These are phyloP conservation scores for Crotalus tigris DNA, from an alignment of 2,113 vertebrate species.

Conservation along the genomic window DNA sequence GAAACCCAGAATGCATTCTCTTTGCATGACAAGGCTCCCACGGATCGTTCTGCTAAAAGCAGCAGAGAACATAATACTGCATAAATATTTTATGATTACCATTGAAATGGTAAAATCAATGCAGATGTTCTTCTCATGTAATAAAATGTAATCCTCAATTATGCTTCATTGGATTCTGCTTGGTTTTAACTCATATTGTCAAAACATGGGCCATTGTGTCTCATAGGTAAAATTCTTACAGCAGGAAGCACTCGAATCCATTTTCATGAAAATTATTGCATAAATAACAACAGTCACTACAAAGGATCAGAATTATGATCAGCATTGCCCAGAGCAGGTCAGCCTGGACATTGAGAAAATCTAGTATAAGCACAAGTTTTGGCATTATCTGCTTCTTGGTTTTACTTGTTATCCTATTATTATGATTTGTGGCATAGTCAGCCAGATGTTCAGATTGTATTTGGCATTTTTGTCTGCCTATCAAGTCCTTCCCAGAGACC, in stretches of 20 bases:
- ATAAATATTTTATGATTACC: slow-evolving; percentile 13
- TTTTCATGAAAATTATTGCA: not conserved
- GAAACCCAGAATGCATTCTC: not conserved
- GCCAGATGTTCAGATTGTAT: not conserved
- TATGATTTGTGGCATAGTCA: not conserved
- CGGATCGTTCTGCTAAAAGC: not conserved
- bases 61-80: not conserved
- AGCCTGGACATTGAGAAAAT: slow-evolving; percentile 10
- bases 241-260: slow-evolving; percentile 4
- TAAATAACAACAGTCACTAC: not conserved
- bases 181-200: not conserved
- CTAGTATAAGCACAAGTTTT: not conserved
- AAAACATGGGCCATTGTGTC: not conserved
- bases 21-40: not conserved
- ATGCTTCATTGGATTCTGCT: not conserved
- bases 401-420: not conserved
- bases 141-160: not conserved
- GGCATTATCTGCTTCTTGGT: no score
- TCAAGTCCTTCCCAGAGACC: not conserved
- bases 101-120: slow-evolving; percentile 3
- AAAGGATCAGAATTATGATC: slow-evolving; percentile 21
- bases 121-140: slow-evolving; percentile 8
- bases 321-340: not conserved
- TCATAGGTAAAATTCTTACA: not conserved
- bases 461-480: not conserved